These are phyloP conservation scores for Falco biarmicus DNA, from an alignment of 2,797 vertebrate species.

Conservation along the genomic window DNA sequence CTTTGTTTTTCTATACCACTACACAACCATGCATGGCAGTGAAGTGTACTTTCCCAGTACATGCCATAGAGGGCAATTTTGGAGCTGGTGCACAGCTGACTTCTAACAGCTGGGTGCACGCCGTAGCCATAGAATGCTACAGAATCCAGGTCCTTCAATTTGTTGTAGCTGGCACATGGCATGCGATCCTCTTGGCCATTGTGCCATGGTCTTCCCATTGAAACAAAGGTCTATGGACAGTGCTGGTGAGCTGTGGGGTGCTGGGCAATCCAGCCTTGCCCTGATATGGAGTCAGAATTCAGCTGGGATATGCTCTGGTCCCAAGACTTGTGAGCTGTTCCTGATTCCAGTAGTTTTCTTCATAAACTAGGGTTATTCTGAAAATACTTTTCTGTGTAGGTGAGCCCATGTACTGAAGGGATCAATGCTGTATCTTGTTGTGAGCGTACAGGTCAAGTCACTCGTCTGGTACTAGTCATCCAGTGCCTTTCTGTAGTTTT, in stretches of 20 bases:
- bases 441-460: background rate
- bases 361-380: background rate
- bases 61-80: background rate
- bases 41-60: background rate
- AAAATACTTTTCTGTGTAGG: background rate
- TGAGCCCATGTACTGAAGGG: background rate
- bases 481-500: background rate
- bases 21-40: too few species aligned
- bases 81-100: background rate
- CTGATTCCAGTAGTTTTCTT: background rate
- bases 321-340: background rate
- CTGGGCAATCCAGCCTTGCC: background rate
- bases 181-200: background rate
- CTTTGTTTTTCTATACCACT: background rate
- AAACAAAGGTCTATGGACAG: background rate
- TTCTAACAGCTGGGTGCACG: background rate
- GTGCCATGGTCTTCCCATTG: background rate
- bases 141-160: background rate
- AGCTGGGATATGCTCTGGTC: background rate
- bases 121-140: fast-evolving
- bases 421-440: background rate
- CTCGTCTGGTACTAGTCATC: background rate
- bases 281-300: background rate
- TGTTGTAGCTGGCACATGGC: background rate
- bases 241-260: background rate